Percentiles rank a stretch among this genome's conserved stretches.
phyloP scores from a whole-genome alignment of 2,113 vertebrate species.

The Arvicanthis niloticus region DNA sequence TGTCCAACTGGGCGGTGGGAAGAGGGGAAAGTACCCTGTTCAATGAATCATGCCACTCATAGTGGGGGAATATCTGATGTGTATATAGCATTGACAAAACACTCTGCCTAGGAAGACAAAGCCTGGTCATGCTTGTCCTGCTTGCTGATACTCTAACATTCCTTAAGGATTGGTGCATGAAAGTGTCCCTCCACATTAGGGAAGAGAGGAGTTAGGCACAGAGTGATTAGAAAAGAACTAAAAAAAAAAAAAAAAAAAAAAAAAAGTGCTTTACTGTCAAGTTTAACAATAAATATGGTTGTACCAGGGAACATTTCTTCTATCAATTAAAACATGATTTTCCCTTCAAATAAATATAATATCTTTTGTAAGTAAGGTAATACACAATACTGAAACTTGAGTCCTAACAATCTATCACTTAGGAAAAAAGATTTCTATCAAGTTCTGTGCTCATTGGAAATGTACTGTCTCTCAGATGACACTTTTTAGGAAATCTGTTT shows the following conservation, averaged over 20 bases:
- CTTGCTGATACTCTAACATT: constrained; percentile 73
- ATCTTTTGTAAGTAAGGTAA: background rate
- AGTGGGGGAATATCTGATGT: constrained; percentile 21
- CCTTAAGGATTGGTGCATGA: constrained; percentile 69
- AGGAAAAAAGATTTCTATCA: background rate
- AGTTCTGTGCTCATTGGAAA: background rate
- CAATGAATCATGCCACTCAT: constrained; percentile 27
- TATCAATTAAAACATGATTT: background rate
- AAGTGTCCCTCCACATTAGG: background rate
- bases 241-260: rapidly evolving
- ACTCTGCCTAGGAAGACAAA: constrained; percentile 55
- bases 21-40: background rate
- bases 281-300: background rate
- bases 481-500: background rate
- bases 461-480: background rate
- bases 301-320: constrained; percentile 59
- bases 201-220: background rate
- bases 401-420: too few relatives aligned
- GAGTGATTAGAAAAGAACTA: background rate
- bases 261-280: background rate
- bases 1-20: background rate
- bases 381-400: background rate
- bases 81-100: constrained; percentile 48
- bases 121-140: constrained; percentile 70
- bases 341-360: background rate